Conservation (phyloP, 2,797 vertebrate genomes). For the Enteromius viviparus region DNA sequence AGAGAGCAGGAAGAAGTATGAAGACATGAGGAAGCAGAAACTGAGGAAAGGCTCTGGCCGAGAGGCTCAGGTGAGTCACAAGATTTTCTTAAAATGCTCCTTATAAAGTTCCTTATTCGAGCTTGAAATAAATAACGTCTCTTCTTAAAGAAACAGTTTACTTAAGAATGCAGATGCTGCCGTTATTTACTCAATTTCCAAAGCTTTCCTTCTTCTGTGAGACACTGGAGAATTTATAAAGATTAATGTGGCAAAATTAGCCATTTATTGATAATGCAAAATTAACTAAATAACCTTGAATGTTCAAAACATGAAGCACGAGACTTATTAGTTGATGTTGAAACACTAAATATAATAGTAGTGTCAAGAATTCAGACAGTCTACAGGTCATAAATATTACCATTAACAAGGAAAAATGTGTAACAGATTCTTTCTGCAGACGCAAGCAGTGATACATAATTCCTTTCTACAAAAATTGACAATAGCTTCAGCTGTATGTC, state of each 20-base stretch:
- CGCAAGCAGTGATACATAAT: background rate
- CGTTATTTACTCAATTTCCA: background rate
- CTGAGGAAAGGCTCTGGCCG: constrained; percentile 84
- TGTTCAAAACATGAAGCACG: background rate
- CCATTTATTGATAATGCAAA: background rate
- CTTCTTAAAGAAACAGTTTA: background rate
- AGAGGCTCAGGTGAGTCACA: constrained; percentile 85
- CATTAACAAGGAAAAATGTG: background rate
- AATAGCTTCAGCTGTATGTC: background rate
- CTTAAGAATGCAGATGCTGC: background rate
- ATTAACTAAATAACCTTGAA: background rate
- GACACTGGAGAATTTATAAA: background rate
- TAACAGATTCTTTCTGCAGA: background rate
- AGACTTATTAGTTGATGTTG: background rate
- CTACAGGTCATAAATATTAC: background rate
- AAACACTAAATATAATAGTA: background rate
- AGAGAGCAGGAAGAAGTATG: constrained; percentile 91
- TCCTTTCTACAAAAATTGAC: background rate
- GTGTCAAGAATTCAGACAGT: background rate
- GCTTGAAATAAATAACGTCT: background rate
- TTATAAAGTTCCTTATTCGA: background rate
- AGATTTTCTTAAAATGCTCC: background rate
- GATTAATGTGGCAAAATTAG: background rate
- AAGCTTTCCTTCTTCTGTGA: background rate
- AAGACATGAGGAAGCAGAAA: constrained; percentile 85